Evolutionary conservation across 1,140 invertebrate genomes (phyloP).

Genomic region (Philotrypesis tridentata): DNA sequence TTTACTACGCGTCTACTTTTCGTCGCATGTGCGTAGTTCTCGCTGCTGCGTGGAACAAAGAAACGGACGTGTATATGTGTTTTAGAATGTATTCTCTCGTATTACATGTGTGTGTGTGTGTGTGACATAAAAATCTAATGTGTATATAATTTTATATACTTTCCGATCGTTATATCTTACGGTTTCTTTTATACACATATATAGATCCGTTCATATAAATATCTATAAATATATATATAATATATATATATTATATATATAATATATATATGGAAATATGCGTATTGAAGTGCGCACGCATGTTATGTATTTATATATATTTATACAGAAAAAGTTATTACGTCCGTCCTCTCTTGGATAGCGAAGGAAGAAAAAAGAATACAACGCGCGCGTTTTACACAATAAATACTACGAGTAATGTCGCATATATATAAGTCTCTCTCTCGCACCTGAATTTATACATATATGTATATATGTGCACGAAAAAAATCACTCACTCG

Average conservation of each 20-base stretch:
- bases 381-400: slow-evolving; percentile 31
- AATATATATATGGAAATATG: slow-evolving; percentile 20
- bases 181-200: slow-evolving; percentile 31
- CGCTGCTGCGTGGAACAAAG: slow-evolving; percentile 14
- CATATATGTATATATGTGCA: background rate
- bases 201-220: slow-evolving; percentile 13
- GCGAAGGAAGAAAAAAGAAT: background rate
- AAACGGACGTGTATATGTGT: slow-evolving; percentile 17
- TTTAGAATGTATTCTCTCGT: slow-evolving; percentile 35
- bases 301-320: slow-evolving; percentile 38
- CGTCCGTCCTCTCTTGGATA: background rate
- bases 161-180: slow-evolving; percentile 31
- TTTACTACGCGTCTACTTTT: slow-evolving; percentile 15
- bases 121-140: slow-evolving; percentile 32
- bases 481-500: slow-evolving; percentile 11
- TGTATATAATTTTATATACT: slow-evolving; percentile 27
- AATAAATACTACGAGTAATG: slow-evolving; percentile 44
- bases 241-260: too few species aligned
- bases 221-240: slow-evolving; percentile 46
- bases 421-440: slow-evolving; percentile 14
- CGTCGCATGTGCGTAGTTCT: slow-evolving; percentile 10
- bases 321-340: background rate
- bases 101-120: slow-evolving; percentile 44
- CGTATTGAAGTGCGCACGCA: slow-evolving; percentile 5
- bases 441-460: background rate